Percentiles rank a stretch among this genome's conserved stretches.
These are phyloP conservation scores for Zonotrichia albicollis DNA, from an alignment of 2,797 vertebrate species.

Conservation along the genomic window DNA sequence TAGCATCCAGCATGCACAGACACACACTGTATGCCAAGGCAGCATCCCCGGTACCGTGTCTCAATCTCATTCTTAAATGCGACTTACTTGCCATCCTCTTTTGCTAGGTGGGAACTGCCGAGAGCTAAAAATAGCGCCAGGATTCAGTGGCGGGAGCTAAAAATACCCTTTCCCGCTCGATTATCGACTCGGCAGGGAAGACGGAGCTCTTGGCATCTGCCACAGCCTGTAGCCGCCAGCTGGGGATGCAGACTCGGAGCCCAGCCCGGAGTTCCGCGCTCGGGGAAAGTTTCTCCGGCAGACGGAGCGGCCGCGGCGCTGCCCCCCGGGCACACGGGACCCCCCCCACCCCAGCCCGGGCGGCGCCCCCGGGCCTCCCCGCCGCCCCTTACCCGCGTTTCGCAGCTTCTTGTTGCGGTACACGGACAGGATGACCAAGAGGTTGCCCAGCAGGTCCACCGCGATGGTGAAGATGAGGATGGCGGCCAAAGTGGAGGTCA, in stretches of 20 bases:
- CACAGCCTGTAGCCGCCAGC: background rate
- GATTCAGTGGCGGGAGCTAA: slow-evolving; percentile 21
- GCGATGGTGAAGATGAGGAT: slow-evolving; percentile 93
- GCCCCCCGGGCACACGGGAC: background rate
- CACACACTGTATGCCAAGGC: background rate
- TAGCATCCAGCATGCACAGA: background rate
- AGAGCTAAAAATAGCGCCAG: slow-evolving; percentile 35
- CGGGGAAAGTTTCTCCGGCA: background rate
- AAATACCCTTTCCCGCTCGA: slow-evolving; percentile 27
- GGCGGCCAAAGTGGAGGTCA: slow-evolving; percentile 85
- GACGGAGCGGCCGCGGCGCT: background rate
- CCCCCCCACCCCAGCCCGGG: slow-evolving; percentile 63
- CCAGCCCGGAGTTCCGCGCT: background rate
- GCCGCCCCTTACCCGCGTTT: slow-evolving; percentile 87
- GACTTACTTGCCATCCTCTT: background rate
- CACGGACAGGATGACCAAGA: slow-evolving; percentile 93
- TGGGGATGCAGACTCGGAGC: background rate
- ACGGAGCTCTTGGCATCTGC: background rate
- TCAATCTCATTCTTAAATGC: background rate
- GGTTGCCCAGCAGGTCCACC: slow-evolving; percentile 92
- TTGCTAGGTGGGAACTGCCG: background rate
- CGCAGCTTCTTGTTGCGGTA: slow-evolving; percentile 93
- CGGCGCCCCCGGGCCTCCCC: background rate
- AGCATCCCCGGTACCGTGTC: background rate
- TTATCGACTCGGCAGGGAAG: background rate